Evolutionary conservation across 2,797 vertebrate species (phyloP).

Genomic region (Betta splendens): DNA sequence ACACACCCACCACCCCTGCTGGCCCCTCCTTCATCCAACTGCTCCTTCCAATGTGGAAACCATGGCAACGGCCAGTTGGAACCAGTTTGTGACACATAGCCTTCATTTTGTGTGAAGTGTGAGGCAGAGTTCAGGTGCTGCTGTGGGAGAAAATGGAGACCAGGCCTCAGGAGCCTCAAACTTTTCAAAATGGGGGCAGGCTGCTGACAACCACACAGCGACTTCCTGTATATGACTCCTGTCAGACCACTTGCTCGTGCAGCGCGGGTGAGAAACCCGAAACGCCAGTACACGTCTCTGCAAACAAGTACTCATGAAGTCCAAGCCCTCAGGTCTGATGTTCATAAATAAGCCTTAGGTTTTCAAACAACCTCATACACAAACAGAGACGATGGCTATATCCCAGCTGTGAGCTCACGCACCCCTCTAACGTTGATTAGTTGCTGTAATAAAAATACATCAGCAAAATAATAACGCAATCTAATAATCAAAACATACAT

Average conservation of each 20-base stretch:
- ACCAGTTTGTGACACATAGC: conserved; percentile 89
- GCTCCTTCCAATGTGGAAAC: conserved; percentile 87
- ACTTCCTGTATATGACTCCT: conserved; percentile 75
- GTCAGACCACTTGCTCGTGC: conserved; percentile 67
- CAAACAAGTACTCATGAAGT: conserved; percentile 14
- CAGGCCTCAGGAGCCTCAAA: conserved; percentile 73
- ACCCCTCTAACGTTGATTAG: conserved; percentile 8
- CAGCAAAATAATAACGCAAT: background rate
- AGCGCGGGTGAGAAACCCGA: conserved; percentile 51
- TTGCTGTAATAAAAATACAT: background rate
- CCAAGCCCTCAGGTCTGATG: background rate
- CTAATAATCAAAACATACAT: no score
- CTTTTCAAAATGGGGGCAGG: conserved; percentile 71
- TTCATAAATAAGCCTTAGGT: conserved; percentile 11
- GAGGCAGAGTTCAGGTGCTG: conserved; percentile 87
- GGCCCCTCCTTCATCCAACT: conserved; percentile 79
- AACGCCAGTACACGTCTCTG: conserved; percentile 38
- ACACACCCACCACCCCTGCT: conserved; percentile 73
- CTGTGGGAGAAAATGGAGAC: conserved; percentile 85
- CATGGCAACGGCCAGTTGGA: conserved; percentile 91
- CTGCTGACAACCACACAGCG: conserved; percentile 48
- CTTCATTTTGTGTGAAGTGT: conserved; percentile 89
- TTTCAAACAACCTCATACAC: conserved; percentile 18
- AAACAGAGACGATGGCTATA: conserved; percentile 5
- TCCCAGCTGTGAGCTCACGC: background rate